Percentiles rank a stretch among this genome's conserved stretches.
Conservation (phyloP, 2,888 invertebrate species). For the Lycaena phlaeas region DNA sequence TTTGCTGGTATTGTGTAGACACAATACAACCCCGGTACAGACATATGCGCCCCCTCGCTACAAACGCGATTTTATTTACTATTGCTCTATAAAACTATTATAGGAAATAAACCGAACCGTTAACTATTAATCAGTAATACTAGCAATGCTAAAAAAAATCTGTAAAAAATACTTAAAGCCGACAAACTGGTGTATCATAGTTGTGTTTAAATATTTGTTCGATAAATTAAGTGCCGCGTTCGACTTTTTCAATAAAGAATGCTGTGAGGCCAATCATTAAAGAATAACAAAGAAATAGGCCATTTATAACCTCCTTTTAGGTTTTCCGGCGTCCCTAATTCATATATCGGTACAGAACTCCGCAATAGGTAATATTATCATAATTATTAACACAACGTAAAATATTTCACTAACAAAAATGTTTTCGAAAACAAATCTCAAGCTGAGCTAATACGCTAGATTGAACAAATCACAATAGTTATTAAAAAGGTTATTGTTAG, state of each 20-base stretch:
- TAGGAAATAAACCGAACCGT: conserved; percentile 3
- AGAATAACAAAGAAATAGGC: too few species aligned
- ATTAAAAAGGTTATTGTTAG: conserved; percentile 18
- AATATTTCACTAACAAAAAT: conserved; percentile 15
- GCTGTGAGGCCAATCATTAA: too few species aligned
- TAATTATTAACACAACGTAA: conserved; percentile 7
- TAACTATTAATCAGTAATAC: background rate
- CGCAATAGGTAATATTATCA: too few species aligned
- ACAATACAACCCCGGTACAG: conserved; percentile 18
- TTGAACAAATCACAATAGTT: conserved; percentile 20
- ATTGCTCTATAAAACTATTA: conserved; percentile 4
- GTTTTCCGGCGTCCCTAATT: too few species aligned
- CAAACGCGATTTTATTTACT: conserved; percentile 1
- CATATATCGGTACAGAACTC: too few species aligned
- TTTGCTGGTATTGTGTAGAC: conserved; percentile 51
- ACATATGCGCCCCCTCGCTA: background rate
- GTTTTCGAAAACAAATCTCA: conserved; percentile 24
- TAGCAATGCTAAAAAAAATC: too few species aligned
- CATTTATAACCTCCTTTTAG: too few species aligned
- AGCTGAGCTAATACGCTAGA: conserved; percentile 21
- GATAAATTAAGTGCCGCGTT: too few species aligned
- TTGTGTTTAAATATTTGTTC: too few species aligned
- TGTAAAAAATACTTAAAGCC: too few species aligned
- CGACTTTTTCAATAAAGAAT: too few species aligned
- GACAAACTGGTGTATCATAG: too few species aligned